Percentiles rank a stretch among this genome's conserved stretches.
Conservation (phyloP, 2,113 vertebrate genomes). For the Oreochromis tanganicae region DNA sequence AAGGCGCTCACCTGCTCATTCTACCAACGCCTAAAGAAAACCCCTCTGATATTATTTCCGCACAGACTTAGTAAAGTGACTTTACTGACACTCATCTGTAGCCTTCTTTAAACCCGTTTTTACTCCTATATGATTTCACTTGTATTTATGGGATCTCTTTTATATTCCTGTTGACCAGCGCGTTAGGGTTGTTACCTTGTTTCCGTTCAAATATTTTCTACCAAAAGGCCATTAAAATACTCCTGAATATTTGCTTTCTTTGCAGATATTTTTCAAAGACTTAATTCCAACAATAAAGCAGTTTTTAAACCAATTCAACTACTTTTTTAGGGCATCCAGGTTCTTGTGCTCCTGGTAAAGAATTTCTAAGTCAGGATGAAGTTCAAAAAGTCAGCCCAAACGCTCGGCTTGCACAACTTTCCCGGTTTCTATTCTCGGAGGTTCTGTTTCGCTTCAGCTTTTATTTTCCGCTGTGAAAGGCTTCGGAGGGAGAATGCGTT, state of each 20-base stretch:
- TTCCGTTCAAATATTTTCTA: not conserved
- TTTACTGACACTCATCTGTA: not conserved
- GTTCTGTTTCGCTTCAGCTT: not conserved
- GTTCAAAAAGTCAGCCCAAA: conserved; percentile 5
- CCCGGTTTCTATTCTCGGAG: not conserved
- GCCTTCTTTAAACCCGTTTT: not conserved
- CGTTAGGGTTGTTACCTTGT: not conserved
- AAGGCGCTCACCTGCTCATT: conserved; percentile 23
- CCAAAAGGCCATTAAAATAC: not conserved
- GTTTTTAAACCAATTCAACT: not conserved
- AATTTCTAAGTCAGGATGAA: not conserved
- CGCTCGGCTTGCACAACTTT: not conserved
- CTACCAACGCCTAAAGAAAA: not conserved
- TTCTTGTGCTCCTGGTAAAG: not conserved
- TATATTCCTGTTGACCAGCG: not conserved
- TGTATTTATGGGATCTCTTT: not conserved
- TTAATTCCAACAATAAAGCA: not conserved
- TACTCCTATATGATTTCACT: not conserved
- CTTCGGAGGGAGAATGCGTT: not conserved
- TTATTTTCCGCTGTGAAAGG: not conserved
- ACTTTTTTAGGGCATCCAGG: too few relatives aligned
- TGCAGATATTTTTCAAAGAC: not conserved
- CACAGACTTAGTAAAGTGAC: not conserved
- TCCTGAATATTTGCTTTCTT: not conserved
- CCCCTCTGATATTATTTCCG: not conserved